Percentiles rank a stretch among this genome's conserved stretches.
These are phyloP conservation scores for Caerostris darwini DNA, from an alignment of 1,140 invertebrate species.

Conservation along the genomic window DNA sequence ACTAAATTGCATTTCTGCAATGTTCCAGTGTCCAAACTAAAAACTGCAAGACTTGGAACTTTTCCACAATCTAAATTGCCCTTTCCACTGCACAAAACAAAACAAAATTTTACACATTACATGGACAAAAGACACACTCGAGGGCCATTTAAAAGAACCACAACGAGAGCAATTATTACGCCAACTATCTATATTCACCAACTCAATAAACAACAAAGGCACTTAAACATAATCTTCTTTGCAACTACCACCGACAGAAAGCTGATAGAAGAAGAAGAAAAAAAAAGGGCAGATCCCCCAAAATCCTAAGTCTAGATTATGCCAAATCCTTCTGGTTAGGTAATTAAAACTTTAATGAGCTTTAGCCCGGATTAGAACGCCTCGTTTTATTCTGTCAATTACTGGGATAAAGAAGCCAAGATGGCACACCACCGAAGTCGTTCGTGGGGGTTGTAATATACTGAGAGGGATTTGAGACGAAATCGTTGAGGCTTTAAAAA, in stretches of 20 bases:
- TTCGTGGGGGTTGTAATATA: slow-evolving; percentile 57
- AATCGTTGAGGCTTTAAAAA: slow-evolving; percentile 74
- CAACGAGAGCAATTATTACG: slow-evolving; percentile 33
- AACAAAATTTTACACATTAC: slow-evolving; percentile 38
- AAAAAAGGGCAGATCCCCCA: background rate
- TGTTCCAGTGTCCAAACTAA: background rate
- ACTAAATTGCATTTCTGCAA: background rate
- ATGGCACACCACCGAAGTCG: slow-evolving; percentile 7
- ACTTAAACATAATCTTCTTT: slow-evolving; percentile 56
- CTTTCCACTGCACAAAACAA: background rate
- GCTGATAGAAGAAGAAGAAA: background rate
- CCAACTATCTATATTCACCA: slow-evolving; percentile 24
- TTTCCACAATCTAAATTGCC: background rate
- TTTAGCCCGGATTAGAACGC: slow-evolving; percentile 66
- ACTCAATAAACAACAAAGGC: slow-evolving; percentile 62
- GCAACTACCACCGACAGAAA: background rate
- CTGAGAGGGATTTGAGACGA: slow-evolving; percentile 35
- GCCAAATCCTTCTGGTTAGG: slow-evolving; percentile 70
- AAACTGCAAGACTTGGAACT: background rate
- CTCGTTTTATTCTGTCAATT: slow-evolving; percentile 73
- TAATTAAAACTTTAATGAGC: slow-evolving; percentile 78
- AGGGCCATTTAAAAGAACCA: slow-evolving; percentile 55
- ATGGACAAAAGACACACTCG: slow-evolving; percentile 33
- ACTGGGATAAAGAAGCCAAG: slow-evolving; percentile 72
- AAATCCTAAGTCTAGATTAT: slow-evolving; percentile 65